Percentiles rank a stretch among this genome's conserved stretches.
Conservation (phyloP, 2,888 invertebrate species). For the Melanostoma scalare region DNA sequence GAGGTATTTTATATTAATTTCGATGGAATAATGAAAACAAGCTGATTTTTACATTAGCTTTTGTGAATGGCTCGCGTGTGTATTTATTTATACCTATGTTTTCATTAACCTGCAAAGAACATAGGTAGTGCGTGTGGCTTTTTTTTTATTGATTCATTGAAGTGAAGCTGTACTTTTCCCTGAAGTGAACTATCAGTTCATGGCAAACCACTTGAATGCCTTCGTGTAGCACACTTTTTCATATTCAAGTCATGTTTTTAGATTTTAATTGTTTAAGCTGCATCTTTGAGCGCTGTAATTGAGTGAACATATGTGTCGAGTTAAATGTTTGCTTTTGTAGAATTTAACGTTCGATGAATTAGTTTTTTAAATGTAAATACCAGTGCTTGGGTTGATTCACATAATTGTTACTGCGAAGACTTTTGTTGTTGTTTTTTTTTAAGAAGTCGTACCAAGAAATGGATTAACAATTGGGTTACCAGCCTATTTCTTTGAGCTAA, state of each 20-base stretch:
- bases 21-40: no score
- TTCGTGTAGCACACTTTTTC: background rate
- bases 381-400: constrained; percentile 17
- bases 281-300: constrained; percentile 35
- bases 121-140: no score
- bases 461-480: no score
- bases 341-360: constrained; percentile 20
- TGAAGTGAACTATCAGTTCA: constrained; percentile 6
- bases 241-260: constrained; percentile 9
- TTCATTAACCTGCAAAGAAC: no score
- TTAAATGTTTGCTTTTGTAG: background rate
- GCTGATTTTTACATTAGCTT: no score
- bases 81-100: no score
- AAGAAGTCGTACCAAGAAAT: background rate
- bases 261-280: constrained; percentile 33
- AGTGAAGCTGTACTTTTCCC: background rate
- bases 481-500: no score
- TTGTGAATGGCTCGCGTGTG: no score
- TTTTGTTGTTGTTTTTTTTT: background rate
- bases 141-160: background rate
- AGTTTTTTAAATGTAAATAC: constrained; percentile 38
- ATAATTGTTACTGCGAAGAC: constrained; percentile 1
- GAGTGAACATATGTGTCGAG: constrained; percentile 43
- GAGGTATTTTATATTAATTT: no score
- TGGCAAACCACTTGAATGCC: constrained; percentile 7